These are phyloP conservation scores for Centrocercus urophasianus DNA, from an alignment of 2,113 vertebrate species.

Conservation along the genomic window DNA sequence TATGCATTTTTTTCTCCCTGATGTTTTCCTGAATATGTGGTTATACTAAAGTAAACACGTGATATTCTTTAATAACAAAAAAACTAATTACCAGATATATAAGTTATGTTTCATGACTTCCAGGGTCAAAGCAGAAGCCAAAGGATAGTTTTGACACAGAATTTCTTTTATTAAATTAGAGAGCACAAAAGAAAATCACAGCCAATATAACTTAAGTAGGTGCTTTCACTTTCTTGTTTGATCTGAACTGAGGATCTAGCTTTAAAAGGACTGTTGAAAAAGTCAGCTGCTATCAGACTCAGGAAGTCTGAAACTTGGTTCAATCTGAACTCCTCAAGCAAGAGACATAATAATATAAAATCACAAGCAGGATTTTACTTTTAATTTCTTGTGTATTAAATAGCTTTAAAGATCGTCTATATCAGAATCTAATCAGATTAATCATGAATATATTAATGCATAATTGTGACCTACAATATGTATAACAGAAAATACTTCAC, in stretches of 20 bases:
- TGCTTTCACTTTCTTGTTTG: neutral
- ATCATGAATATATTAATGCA: neutral
- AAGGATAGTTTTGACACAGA: neutral
- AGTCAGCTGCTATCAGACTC: neutral
- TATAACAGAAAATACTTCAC: neutral
- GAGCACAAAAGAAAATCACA: neutral
- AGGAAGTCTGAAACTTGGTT: neutral
- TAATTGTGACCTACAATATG: neutral
- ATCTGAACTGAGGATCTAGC: neutral
- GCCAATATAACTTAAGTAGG: neutral
- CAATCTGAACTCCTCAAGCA: neutral
- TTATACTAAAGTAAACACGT: neutral
- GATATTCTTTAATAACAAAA: neutral
- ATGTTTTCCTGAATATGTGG: neutral
- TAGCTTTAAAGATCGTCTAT: neutral
- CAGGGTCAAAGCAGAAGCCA: neutral
- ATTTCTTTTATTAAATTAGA: neutral
- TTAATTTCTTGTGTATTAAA: neutral
- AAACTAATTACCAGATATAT: neutral
- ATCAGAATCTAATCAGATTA: neutral
- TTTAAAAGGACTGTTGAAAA: neutral
- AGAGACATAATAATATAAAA: neutral
- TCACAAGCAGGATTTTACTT: neutral
- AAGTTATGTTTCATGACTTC: neutral
- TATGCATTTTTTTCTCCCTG: neutral